Evolutionary conservation across 1,140 invertebrate species (phyloP), one percentile per base, ranked within the genome.

Genomic region (Gonioctena quinquepunctata): DNA sequence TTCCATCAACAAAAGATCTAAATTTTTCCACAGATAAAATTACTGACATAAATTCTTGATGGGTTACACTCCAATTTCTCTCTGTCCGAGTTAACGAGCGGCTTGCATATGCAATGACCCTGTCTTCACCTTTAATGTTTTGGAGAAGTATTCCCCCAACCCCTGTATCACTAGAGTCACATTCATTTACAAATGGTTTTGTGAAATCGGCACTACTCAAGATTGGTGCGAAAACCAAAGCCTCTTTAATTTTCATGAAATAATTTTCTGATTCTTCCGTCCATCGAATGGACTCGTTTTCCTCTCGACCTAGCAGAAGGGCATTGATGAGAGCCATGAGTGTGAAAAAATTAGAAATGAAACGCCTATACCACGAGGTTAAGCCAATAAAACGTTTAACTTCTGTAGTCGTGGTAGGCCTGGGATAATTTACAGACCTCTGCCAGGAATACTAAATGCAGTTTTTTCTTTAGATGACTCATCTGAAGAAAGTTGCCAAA

Each of bases 41-140:
- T 7, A 87, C 76, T 0, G 83, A 83, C 18, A 87, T 69, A 48
- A 80, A 82, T 80, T 88, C 86, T 63, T 79, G 75, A 73, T 88
- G 85, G 0, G 82, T 84, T 4, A 76, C 76, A 0, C 70, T 72
- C 65, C 84, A 87, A 25, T 85, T 84, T 60, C 52, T 72, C 76
- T 87, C 85, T 11, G 73, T 49, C 11, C 62, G 60, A 22, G 50
- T 70, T 5, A 87, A 65, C 4, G 68, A 65, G 11, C 83, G 50
- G 69, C 84, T 84, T 6, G 79, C 78, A 76, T 84, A 61, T 21
- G 52, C 52, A 5, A 56, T 56, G 4, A 22, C 16, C 18, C 22
- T 16, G 8, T 56, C 81, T 33, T 66, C 57, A 3, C 52, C 52
- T 25, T 82, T 75, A n/a, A 49, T 11, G 22, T 54, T 69, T 0